Evolutionary conservation across 2,888 invertebrate species (phyloP).

Genomic region (Ashinkailepas kermadecensis): DNA sequence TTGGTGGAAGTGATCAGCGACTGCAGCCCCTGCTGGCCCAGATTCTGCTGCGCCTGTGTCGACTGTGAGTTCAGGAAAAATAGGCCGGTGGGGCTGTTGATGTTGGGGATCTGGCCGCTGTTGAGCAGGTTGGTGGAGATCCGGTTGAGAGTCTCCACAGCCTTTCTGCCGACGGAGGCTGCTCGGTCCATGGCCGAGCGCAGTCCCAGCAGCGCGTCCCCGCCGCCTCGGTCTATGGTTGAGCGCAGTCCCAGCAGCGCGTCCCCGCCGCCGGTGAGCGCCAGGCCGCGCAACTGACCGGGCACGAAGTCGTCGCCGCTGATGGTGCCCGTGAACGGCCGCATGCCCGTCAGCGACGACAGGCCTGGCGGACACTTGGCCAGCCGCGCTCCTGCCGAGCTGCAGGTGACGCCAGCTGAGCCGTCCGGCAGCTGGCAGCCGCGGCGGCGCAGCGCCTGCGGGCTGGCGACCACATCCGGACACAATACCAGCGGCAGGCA

Average conservation of each 20-base stretch:
- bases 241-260: background rate
- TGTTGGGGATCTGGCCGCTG: background rate
- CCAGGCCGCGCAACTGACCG: background rate
- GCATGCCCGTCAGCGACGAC: background rate
- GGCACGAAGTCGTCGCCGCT: background rate
- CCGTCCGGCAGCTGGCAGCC: background rate
- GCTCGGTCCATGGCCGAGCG: background rate
- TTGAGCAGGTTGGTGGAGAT: background rate
- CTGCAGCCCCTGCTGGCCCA: background rate
- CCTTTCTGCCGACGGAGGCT: background rate
- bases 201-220: background rate
- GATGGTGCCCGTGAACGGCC: background rate
- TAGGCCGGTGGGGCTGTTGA: background rate
- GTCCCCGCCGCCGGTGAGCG: background rate
- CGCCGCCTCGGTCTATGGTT: background rate
- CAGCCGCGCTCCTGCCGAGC: background rate
- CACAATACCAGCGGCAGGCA: background rate
- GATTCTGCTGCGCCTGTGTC: background rate
- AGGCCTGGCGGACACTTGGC: background rate
- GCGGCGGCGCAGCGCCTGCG: background rate
- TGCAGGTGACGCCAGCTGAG: background rate
- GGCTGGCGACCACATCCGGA: no score
- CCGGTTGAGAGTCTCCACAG: background rate
- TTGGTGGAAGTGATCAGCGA: background rate
- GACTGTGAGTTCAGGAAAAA: background rate